A percentile compares a stretch with the other conserved stretches of the same genome.
Evolutionary conservation across 2,888 invertebrate species (phyloP).

Genomic region (Drosophila conformis): DNA sequence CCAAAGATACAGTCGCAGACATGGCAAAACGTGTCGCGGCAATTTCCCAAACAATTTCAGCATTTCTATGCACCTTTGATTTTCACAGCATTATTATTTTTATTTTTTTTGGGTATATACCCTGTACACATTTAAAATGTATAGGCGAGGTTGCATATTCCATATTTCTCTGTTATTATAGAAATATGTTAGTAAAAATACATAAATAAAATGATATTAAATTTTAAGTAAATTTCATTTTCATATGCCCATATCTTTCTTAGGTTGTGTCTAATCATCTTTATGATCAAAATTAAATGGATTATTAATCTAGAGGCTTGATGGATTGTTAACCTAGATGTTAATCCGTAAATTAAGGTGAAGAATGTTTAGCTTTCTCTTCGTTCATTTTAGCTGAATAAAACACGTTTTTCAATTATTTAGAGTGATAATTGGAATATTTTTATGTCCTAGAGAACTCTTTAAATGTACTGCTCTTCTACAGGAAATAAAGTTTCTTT

Average conservation of each 20-base stretch:
- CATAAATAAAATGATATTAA: not conserved
- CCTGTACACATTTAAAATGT: not conserved
- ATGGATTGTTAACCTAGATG: too few species aligned
- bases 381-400: too few species aligned
- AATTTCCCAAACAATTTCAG: conserved; percentile 75
- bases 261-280: too few species aligned
- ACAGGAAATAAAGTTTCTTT: not conserved
- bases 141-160: not conserved
- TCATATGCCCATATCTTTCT: not conserved
- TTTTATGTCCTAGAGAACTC: too few species aligned
- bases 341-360: too few species aligned
- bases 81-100: conserved; percentile 54
- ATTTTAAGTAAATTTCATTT: not conserved
- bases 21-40: conserved; percentile 73
- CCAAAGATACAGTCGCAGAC: conserved; percentile 31
- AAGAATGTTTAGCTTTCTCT: too few species aligned
- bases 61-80: conserved; percentile 65
- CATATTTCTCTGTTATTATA: not conserved
- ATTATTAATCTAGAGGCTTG: too few species aligned
- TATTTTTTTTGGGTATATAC: conserved; percentile 7
- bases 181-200: not conserved
- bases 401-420: too few species aligned
- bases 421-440: too few species aligned
- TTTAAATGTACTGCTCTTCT: too few species aligned
- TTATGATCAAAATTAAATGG: too few species aligned